A percentile compares a stretch with the other conserved stretches of the same genome.
phyloP scores from a whole-genome alignment of 2,888 invertebrate genomes.

The Protonemura montana region DNA sequence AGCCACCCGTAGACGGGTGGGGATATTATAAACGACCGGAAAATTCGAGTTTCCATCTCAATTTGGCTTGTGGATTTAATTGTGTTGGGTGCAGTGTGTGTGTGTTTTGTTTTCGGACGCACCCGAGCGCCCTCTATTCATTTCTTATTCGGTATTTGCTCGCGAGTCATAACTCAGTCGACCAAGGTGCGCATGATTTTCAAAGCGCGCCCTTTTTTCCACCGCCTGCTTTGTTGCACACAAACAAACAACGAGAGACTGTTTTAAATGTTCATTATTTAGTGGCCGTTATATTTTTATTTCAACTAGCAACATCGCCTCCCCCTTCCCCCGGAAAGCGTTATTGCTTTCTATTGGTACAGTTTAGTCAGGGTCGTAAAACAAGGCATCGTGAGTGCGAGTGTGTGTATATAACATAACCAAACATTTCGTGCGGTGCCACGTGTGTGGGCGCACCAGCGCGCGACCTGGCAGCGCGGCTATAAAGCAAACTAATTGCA shows the following conservation, averaged over 20 bases:
- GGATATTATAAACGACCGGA: conserved; percentile 12
- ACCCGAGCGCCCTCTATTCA: not conserved
- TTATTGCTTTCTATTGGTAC: not conserved
- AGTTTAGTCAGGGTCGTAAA: not conserved
- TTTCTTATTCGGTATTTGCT: not conserved
- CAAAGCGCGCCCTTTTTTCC: not conserved
- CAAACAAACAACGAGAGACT: not conserved
- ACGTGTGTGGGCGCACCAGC: not conserved
- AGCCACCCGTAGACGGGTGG: not conserved
- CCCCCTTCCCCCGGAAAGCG: not conserved
- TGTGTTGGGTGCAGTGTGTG: not conserved
- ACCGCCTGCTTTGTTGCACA: not conserved
- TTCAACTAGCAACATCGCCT: not conserved
- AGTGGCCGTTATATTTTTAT: not conserved
- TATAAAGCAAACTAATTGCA: not conserved
- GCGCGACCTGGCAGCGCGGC: not conserved
- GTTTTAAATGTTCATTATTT: not conserved
- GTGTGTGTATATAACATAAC: not conserved
- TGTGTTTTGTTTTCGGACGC: not conserved
- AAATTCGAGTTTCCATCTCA: conserved; percentile 3
- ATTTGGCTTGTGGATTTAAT: not conserved
- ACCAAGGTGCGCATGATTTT: not conserved
- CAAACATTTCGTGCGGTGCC: not conserved
- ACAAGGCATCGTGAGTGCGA: not conserved
- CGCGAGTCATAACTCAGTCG: not conserved